Conservation (phyloP, 2,113 vertebrate species). For the Hirundichthys speculiger region DNA sequence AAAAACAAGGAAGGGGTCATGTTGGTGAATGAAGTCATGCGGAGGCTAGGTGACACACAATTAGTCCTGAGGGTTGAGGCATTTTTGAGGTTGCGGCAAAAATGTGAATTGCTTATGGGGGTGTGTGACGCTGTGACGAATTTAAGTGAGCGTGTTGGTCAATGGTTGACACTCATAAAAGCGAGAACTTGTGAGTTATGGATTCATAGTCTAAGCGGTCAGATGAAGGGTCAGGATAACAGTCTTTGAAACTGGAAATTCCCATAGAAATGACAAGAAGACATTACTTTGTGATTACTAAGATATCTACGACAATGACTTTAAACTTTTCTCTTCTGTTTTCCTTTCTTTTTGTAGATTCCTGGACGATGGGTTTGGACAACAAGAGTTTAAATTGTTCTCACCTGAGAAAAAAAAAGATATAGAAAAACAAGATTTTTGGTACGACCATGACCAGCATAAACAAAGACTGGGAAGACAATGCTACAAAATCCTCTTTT, state of each 20-base stretch:
- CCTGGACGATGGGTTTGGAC: constrained; percentile 72
- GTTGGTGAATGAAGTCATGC: constrained; percentile 41
- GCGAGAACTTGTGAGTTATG: constrained; percentile 3
- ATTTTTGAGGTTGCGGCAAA: constrained; percentile 47
- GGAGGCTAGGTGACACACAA: constrained; percentile 61
- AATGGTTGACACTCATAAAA: constrained; percentile 18
- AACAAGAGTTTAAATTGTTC: constrained; percentile 67
- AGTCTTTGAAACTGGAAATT: not conserved
- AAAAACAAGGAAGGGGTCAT: constrained; percentile 36
- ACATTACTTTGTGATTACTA: not conserved
- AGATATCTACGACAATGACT: not conserved
- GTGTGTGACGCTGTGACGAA: constrained; percentile 50
- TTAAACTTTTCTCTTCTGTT: constrained; percentile 21
- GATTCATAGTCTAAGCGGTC: constrained; percentile 1
- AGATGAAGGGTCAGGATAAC: not conserved
- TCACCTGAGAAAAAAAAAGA: constrained; percentile 61
- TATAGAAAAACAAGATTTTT: constrained; percentile 65
- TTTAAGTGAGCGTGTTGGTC: constrained; percentile 22
- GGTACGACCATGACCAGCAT: constrained; percentile 77
- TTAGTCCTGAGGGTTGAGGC: constrained; percentile 35
- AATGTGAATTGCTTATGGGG: constrained; percentile 32
- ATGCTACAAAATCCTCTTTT: constrained; percentile 65
- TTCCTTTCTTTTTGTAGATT: constrained; percentile 58
- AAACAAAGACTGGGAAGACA: constrained; percentile 72
- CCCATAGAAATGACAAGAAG: not conserved